phyloP scores from a whole-genome alignment of 2,888 invertebrate genomes.

The Amphimallon solstitiale region DNA sequence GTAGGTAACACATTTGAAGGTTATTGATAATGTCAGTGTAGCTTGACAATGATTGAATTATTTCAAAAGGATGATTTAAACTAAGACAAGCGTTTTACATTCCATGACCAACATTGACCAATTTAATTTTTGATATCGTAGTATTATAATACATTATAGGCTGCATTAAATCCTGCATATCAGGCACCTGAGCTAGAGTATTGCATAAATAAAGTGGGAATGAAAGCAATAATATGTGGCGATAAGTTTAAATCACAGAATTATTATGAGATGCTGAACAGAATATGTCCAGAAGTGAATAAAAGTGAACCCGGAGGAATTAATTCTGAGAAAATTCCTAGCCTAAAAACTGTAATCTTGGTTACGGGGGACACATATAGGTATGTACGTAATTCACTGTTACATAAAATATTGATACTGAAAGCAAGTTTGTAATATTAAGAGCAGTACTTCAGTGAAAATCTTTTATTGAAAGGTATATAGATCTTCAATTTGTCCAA shows the following conservation, averaged over 20 bases:
- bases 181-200: slow-evolving; percentile 76
- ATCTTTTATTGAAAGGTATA: too few species aligned
- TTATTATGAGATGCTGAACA: slow-evolving; percentile 72
- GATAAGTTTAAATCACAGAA: slow-evolving; percentile 72
- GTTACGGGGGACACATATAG: slow-evolving; percentile 65
- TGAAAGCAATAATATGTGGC: slow-evolving; percentile 74
- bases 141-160: slow-evolving; percentile 63
- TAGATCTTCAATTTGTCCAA: too few species aligned
- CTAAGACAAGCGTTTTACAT: too few species aligned
- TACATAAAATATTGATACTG: too few species aligned
- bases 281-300: slow-evolving; percentile 70
- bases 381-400: slow-evolving; percentile 61
- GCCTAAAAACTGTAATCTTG: slow-evolving; percentile 69
- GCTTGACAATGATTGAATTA: too few species aligned
- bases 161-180: slow-evolving; percentile 82
- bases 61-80: too few species aligned
- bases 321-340: slow-evolving; percentile 59
- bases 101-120: too few species aligned
- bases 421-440: too few species aligned
- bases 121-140: too few species aligned
- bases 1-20: too few species aligned
- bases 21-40: too few species aligned
- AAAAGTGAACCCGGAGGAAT: slow-evolving; percentile 64
- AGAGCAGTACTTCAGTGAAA: too few species aligned
- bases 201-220: slow-evolving; percentile 75